Conservation (phyloP, 2,888 invertebrate species). For the Galerucella nymphaeae region DNA sequence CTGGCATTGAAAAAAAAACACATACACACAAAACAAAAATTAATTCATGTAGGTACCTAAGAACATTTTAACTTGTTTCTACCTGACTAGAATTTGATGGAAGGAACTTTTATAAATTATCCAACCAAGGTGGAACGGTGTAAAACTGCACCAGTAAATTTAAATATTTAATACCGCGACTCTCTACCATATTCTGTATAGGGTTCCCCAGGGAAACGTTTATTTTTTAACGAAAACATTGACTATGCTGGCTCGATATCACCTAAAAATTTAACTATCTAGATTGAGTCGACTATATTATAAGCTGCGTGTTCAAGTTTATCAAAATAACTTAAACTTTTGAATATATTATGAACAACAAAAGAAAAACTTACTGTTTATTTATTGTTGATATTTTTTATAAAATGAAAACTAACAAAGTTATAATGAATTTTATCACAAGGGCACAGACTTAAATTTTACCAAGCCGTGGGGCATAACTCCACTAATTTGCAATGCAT, state of each 20-base stretch:
- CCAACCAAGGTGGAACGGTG: slow-evolving; percentile 35
- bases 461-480: background rate
- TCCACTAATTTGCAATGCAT: slow-evolving; percentile 2
- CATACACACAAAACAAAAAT: too few species aligned
- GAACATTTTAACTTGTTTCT: too few species aligned
- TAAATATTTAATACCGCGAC: slow-evolving; percentile 43
- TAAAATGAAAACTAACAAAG: background rate
- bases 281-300: background rate
- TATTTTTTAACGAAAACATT: slow-evolving; percentile 33
- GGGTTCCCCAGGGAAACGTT: slow-evolving; percentile 38
- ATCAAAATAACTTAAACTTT: too few species aligned
- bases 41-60: too few species aligned
- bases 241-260: slow-evolving; percentile 20
- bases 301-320: too few species aligned
- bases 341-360: too few species aligned
- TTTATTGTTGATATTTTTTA: background rate
- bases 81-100: slow-evolving; percentile 14
- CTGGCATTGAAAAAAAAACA: too few species aligned
- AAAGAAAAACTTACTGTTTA: too few species aligned
- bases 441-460: background rate
- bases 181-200: slow-evolving; percentile 36
- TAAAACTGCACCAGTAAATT: slow-evolving; percentile 39
- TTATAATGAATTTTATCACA: background rate
- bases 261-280: slow-evolving; percentile 22
- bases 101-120: slow-evolving; percentile 37